These are phyloP conservation scores for Falcunculus frontatus DNA, from an alignment of 2,113 vertebrate genomes.

Conservation along the genomic window DNA sequence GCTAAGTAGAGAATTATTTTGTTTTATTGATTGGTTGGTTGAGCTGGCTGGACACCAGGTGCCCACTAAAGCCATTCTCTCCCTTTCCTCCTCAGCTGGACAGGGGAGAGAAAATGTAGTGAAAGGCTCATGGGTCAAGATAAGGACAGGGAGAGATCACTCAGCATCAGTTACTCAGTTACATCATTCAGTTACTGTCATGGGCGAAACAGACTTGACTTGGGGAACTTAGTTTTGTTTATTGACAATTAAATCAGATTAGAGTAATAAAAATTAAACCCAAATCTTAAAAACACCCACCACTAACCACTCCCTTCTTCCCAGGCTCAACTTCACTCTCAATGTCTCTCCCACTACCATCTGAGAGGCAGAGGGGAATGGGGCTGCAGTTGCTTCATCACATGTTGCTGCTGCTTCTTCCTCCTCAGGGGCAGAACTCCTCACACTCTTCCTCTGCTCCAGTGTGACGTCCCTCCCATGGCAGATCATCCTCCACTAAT, in stretches of 20 bases:
- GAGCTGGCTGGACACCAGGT: not conserved
- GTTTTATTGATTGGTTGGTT: not conserved
- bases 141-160: not conserved
- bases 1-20: not conserved
- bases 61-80: not conserved
- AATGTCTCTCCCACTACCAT: not conserved
- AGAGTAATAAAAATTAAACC: not conserved
- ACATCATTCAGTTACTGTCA: not conserved
- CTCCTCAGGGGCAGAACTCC: not conserved
- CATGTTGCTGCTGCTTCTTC: not conserved
- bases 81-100: not conserved
- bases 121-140: not conserved
- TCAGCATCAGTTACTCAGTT: not conserved
- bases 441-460: not conserved
- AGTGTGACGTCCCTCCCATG: rapidly evolving
- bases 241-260: not conserved
- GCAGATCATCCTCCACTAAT: not conserved
- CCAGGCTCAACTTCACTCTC: not conserved
- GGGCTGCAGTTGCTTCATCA: not conserved
- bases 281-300: not conserved
- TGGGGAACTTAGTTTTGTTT: not conserved
- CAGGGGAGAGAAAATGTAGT: not conserved
- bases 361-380: not conserved
- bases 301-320: not conserved
- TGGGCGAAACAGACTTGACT: not conserved